Conservation (phyloP, 2,797 vertebrate genomes). For the Acipenser ruthenus region DNA sequence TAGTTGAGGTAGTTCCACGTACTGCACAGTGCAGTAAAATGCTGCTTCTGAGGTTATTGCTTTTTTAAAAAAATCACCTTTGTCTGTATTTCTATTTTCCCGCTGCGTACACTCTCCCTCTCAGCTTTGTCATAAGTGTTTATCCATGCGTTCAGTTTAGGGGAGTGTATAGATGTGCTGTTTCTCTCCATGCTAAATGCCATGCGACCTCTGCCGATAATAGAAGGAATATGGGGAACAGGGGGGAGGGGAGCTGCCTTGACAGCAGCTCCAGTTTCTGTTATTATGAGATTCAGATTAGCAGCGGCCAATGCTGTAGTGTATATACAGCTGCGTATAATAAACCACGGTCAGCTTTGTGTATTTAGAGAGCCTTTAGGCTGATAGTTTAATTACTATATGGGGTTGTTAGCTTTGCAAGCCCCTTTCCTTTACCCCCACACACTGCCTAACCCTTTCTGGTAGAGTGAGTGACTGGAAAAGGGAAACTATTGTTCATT, state of each 20-base stretch:
- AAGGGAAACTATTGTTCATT: no score
- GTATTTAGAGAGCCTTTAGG: background rate
- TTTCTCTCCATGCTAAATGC: slow-evolving; percentile 40
- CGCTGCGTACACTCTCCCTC: slow-evolving; percentile 36
- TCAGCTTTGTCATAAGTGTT: slow-evolving; percentile 53
- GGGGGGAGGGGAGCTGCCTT: slow-evolving; percentile 10
- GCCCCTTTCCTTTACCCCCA: no score
- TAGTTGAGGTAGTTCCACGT: no score
- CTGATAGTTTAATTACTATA: background rate
- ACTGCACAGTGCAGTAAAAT: no score
- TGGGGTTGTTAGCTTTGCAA: no score
- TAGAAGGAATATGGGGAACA: slow-evolving; percentile 28
- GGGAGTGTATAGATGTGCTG: slow-evolving; percentile 29
- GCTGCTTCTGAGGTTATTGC: no score
- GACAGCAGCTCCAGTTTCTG: slow-evolving; percentile 23
- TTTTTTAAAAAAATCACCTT: background rate
- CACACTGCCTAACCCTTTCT: no score
- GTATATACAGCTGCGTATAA: background rate
- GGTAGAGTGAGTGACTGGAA: no score
- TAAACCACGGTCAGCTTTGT: background rate
- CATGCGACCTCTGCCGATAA: slow-evolving; percentile 64
- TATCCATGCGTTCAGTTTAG: slow-evolving; percentile 47
- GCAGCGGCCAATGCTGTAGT: background rate
- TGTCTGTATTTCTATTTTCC: slow-evolving; percentile 39
- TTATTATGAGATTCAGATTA: slow-evolving; percentile 13